Base-by-base conservation (phyloP, 2,113 vertebrate genomes). In the Herpailurus yagouaroundi region DNA sequence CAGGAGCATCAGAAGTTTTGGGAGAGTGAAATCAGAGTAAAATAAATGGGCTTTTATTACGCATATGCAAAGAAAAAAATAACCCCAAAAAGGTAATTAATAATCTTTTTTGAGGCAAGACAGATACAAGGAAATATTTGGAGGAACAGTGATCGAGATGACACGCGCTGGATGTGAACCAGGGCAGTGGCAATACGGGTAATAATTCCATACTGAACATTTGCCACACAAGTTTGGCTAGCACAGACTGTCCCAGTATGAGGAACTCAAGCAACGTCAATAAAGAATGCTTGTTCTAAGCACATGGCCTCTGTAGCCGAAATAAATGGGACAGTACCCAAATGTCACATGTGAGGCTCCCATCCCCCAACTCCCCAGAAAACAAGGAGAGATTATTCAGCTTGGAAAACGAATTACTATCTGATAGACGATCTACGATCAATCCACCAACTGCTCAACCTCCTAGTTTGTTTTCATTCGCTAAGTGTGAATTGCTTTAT, bases 261-360 rank as follows among this genome's bases (percentile, higher is more conserved):
- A 73, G 38, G 25, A 71, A 52, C 48, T 96, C 69, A n/a, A 41
- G 64, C 29, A 55, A 57, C 73, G 81, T 84, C 94, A 80, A 41
- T 83, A 95, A 76, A 94, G 79, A 83, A 63, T 31, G 27, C 38
- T 74, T 63, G 8, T 93, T 93, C 68, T 90, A 66, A 94, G 90
- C 41, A 77, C 29, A 64, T 13, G 5, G 7, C 2, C 25, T 69
- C 38, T 33, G 11, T 57, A 48, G 50, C 64, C 91, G 94, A 79
- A 68, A 83, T 68, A 86, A 97, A 66, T 57, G 55, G 5, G 33
- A 68, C 15, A 68, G 13, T 7, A 11, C 27, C 66, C 23, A 68
- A 52, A 76, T 71, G 69, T 2, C 79, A 60, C 13, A 55, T 38
- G 19, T 73, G 55, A 90, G 11, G 31, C 4, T 14, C 18, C 7